phyloP scores from a whole-genome alignment of 2,113 vertebrate genomes.

The Ranitomeya variabilis region DNA sequence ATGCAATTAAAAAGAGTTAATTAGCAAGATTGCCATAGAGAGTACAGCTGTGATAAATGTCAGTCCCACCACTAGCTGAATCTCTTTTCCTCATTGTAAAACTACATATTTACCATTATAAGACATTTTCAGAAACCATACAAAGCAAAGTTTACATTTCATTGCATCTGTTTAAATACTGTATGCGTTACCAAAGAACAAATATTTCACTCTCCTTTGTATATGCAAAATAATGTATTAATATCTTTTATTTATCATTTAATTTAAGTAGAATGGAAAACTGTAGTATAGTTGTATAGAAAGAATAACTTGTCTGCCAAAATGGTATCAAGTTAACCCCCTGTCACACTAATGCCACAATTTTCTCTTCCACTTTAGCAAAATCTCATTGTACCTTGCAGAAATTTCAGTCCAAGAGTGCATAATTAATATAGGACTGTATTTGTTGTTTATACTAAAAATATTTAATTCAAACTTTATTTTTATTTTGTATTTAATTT shows the following conservation, averaged over 20 bases:
- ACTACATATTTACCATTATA: slow-evolving; percentile 52
- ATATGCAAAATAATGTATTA: background rate
- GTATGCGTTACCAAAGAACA: background rate
- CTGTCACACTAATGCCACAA: background rate
- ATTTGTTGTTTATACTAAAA: no score
- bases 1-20: slow-evolving; percentile 59
- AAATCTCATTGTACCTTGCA: background rate
- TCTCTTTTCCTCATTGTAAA: slow-evolving; percentile 41
- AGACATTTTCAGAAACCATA: slow-evolving; percentile 42
- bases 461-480: no score
- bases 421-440: no score
- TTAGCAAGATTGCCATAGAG: slow-evolving; percentile 56
- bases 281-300: no score
- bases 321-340: background rate
- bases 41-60: slow-evolving; percentile 58
- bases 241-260: background rate
- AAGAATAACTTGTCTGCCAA: background rate
- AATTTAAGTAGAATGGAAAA: background rate
- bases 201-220: background rate
- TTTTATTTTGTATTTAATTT: no score
- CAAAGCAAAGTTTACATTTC: slow-evolving; percentile 53
- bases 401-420: background rate
- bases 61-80: slow-evolving; percentile 43
- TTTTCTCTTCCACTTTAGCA: background rate
- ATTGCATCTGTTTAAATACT: slow-evolving; percentile 47